Base-by-base conservation (phyloP, 30 jellyfish, hydroid and myxozoan genomes). In the Catostylus mosaicus region DNA sequence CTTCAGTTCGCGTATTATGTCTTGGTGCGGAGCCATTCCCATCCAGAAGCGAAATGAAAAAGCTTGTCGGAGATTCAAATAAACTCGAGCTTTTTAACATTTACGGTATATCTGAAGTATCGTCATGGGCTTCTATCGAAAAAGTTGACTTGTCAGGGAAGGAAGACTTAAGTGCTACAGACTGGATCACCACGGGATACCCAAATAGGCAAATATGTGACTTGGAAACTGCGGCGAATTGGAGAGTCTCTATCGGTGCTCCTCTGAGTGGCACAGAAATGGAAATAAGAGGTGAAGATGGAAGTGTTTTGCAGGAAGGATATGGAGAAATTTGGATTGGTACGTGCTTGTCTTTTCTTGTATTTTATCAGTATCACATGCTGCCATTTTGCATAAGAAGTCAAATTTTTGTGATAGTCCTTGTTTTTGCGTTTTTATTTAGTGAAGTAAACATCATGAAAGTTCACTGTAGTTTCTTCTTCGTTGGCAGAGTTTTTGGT, bases 21-120 rank as follows among this genome's bases (percentile, higher is more conserved):
- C 80, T 88, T 27, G 99, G 99, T 22, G 99, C 97, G 14, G 99
- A 94, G 67, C 87, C 90, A 36, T 84, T 94, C 73, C 89, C 88
- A 37, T 29, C 71, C 20, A 82, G 24, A 69, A 10, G 45, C 10
- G 34, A 26, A 34, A n/a, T 85, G 65, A 62, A 34, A n/a, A 54
- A 64, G 73, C 66, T 59, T 70, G 36, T 75, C 3, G 67, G 62
- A 22, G 18, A 56, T 16, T 34, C 74, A 0, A 1, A 31, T 3
- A 27, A 33, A 7, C 27, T 80, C 22, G 74, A 65, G 66, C 65
- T 88, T 2, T 88, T 20, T 77, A 88, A 88, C 47, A 36, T 88
- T 22, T 88, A 88, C 69, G 97, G 97, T 22, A 80, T 80, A 32
- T 77, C 97, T 1, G 97, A 88, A 79, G 92, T 88, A 2, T 88